Evolutionary conservation across 1,140 invertebrate genomes (phyloP).

Genomic region (Vanessa tameamea): DNA sequence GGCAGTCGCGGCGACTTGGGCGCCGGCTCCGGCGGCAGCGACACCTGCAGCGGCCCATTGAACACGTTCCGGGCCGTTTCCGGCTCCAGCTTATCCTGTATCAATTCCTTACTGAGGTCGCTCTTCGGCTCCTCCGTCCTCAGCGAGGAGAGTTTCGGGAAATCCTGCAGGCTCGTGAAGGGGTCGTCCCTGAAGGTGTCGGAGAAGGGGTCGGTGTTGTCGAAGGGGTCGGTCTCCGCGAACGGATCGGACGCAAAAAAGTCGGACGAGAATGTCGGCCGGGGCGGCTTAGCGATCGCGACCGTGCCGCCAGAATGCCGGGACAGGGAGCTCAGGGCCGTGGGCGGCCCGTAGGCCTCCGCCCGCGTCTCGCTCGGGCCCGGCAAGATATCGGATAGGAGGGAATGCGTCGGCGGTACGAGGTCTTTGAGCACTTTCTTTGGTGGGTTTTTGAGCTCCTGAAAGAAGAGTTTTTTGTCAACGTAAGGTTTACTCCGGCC

Average conservation of each 20-base stretch:
- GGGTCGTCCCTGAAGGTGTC: constrained; percentile 83
- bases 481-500: constrained; percentile 94
- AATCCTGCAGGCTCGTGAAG: constrained; percentile 79
- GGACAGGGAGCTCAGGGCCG: constrained; percentile 74
- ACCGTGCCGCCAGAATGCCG: constrained; percentile 78
- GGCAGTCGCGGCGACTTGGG: constrained; percentile 72
- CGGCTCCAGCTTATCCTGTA: constrained; percentile 38
- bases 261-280: constrained; percentile 47
- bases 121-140: constrained; percentile 55
- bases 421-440: constrained; percentile 94
- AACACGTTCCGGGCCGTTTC: constrained; percentile 62
- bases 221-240: constrained; percentile 86
- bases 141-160: constrained; percentile 55
- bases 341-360: constrained; percentile 64
- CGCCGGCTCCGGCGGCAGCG: constrained; percentile 83
- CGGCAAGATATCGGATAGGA: constrained; percentile 65
- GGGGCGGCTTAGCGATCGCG: constrained; percentile 68
- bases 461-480: constrained; percentile 97
- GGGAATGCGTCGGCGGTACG: constrained; percentile 72
- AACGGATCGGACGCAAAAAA: constrained; percentile 84
- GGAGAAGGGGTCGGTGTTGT: constrained; percentile 83
- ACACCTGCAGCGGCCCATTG: constrained; percentile 85
- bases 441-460: constrained; percentile 94
- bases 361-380: constrained; percentile 37
- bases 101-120: constrained; percentile 47